Percentiles rank a stretch among this genome's conserved stretches.
phyloP scores from a whole-genome alignment of 2,113 vertebrate species.

The Bothrops jararaca region DNA sequence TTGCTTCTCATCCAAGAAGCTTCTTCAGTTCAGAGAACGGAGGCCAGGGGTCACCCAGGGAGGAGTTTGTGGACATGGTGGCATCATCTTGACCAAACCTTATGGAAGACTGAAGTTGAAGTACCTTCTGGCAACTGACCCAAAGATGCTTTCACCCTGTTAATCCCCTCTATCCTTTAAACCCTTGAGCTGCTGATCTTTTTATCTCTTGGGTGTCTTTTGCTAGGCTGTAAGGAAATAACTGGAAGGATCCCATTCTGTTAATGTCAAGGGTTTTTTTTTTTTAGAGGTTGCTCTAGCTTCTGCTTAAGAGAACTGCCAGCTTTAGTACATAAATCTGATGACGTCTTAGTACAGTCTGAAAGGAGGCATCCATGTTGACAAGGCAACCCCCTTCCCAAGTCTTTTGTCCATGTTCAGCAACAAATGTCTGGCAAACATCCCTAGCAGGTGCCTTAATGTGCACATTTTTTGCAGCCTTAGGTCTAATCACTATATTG shows the following conservation, averaged over 20 bases:
- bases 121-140: not conserved
- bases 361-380: conserved; percentile 2
- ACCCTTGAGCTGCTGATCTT: conserved; percentile 6
- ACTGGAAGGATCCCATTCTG: conserved; percentile 37
- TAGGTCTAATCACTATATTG: conserved; percentile 43
- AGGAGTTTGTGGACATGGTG: not conserved
- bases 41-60: not conserved
- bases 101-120: not conserved
- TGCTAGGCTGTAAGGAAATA: conserved; percentile 41
- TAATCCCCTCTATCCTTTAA: not conserved
- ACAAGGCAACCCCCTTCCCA: not conserved
- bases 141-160: not conserved
- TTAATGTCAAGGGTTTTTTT: conserved; percentile 28
- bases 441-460: conserved; percentile 15
- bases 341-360: conserved; percentile 61
- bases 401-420: conserved; percentile 36
- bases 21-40: not conserved
- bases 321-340: conserved; percentile 57
- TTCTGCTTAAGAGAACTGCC: conserved; percentile 53
- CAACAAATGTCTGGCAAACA: not conserved
- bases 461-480: not conserved
- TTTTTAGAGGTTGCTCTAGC: conserved; percentile 45
- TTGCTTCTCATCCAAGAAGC: not conserved
- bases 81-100: not conserved
- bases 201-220: conserved; percentile 52